Conservation (phyloP, 2,797 vertebrate genomes). For the Hypotaenidia okinawae region DNA sequence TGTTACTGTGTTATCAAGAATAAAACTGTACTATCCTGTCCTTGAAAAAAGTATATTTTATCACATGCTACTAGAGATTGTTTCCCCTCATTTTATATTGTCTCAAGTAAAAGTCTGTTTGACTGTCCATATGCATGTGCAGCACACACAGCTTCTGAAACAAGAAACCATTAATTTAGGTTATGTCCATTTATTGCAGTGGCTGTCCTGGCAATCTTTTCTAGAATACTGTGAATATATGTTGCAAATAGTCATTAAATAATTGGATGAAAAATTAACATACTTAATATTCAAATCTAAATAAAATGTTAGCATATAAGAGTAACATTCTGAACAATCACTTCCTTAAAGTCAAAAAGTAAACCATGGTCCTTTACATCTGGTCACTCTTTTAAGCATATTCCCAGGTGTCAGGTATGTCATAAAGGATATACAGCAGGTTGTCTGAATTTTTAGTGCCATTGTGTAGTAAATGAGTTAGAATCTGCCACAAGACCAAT, state of each 20-base stretch:
- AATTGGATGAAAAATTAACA: neutral
- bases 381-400: neutral
- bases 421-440: accelerated
- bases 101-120: neutral
- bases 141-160: neutral
- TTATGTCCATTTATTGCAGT: neutral
- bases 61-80: too few relatives aligned
- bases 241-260: neutral
- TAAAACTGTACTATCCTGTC: neutral
- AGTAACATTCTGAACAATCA: accelerated
- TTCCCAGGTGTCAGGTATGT: neutral
- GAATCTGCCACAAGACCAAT: neutral
- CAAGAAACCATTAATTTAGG: neutral
- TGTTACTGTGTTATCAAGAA: neutral
- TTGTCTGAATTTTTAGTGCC: too few relatives aligned
- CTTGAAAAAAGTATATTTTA: neutral
- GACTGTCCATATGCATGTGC: accelerated
- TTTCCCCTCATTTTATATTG: neutral
- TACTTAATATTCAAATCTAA: neutral
- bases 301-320: accelerated
- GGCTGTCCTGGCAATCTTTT: neutral
- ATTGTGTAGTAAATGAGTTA: neutral
- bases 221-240: neutral
- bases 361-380: neutral
- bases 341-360: neutral